phyloP scores from a whole-genome alignment of 2,888 invertebrate genomes.

The Tachystola acroxantha region DNA sequence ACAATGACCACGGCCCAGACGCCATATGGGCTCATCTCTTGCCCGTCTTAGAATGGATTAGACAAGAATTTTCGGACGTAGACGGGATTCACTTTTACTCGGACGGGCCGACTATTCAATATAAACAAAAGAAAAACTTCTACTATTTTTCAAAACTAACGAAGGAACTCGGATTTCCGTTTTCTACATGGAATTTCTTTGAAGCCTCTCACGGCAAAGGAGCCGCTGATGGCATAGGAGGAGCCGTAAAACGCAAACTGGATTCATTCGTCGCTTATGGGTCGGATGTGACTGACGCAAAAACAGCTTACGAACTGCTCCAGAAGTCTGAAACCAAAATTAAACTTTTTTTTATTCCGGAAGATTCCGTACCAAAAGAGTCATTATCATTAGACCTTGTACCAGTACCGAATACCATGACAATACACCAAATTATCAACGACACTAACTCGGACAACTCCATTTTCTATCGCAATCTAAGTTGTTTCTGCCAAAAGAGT shows the following conservation, averaged over 20 bases:
- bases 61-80: background rate
- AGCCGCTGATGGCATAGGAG: constrained; percentile 15
- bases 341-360: no score
- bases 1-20: constrained; percentile 9
- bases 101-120: constrained; percentile 13
- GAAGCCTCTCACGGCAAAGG: constrained; percentile 13
- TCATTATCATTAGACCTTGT: no score
- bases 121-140: constrained; percentile 15
- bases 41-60: no score
- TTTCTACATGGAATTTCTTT: constrained; percentile 11
- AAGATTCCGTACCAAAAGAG: no score
- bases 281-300: constrained; percentile 7
- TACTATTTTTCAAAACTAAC: background rate
- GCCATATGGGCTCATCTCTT: constrained; percentile 16
- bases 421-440: no score
- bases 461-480: no score
- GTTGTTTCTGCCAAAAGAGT: no score
- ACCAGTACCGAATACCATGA: no score
- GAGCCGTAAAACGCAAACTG: constrained; percentile 9
- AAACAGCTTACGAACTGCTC: no score
- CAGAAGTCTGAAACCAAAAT: no score
- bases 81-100: constrained; percentile 12
- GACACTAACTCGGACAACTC: no score
- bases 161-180: constrained; percentile 2
- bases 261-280: constrained; percentile 8